A percentile compares a stretch with the other conserved stretches of the same genome.
Conservation (phyloP, 2,113 vertebrate species). For the Gulo gulo region DNA sequence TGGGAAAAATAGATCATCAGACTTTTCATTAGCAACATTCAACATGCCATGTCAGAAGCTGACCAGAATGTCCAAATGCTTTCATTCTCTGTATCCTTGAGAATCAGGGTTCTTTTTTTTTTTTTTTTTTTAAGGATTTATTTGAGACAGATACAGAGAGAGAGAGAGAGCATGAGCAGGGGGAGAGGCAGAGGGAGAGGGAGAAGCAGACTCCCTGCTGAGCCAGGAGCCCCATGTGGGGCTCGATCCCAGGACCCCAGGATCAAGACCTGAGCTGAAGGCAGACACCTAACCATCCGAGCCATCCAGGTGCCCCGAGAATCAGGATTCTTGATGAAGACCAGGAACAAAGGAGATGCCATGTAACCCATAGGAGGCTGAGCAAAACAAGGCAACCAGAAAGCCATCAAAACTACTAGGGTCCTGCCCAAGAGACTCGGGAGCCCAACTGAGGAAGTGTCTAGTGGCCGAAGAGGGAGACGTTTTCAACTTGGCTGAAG, state of each 20-base stretch:
- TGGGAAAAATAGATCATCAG: neutral
- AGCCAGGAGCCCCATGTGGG: neutral
- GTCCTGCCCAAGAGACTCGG: fast-evolving
- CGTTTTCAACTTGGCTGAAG: neutral
- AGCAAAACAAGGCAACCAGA: neutral
- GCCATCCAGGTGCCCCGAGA: neutral
- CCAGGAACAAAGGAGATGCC: neutral
- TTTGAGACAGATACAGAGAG: neutral
- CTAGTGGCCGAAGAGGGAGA: neutral
- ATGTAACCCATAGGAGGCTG: neutral
- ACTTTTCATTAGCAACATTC: neutral
- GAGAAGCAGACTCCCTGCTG: neutral
- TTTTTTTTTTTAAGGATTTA: neutral
- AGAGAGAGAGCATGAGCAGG: no score
- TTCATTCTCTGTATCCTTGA: neutral
- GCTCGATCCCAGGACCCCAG: neutral
- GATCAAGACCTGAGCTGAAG: neutral
- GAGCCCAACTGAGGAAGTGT: neutral
- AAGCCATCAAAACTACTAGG: neutral
- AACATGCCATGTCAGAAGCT: neutral
- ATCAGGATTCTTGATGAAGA: neutral
- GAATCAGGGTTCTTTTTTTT: neutral
- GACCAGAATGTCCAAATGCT: neutral
- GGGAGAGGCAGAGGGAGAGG: no score
- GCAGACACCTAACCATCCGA: neutral